Evolutionary conservation across 1,140 invertebrate genomes (phyloP).

Genomic region (Tetraneura akinire): DNA sequence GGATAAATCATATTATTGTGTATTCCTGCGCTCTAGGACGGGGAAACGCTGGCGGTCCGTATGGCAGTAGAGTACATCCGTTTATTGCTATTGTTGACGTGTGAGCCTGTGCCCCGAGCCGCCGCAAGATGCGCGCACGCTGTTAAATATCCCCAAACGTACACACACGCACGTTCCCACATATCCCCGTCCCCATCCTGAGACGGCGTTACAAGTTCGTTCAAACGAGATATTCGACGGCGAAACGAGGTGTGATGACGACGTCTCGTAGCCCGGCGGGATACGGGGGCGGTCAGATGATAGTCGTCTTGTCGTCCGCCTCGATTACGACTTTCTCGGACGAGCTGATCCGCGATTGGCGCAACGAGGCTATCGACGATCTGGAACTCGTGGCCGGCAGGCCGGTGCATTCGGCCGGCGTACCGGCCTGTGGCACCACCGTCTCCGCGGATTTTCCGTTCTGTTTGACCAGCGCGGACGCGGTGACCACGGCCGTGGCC

Average conservation of each 20-base stretch:
- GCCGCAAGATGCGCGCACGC: too few species aligned
- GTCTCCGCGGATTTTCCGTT: conserved; percentile 55
- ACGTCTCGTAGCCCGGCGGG: neutral
- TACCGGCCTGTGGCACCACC: conserved; percentile 20
- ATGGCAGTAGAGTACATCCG: too few species aligned
- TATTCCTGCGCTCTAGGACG: neutral
- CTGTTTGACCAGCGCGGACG: conserved; percentile 53
- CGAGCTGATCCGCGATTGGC: conserved; percentile 62
- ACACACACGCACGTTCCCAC: neutral
- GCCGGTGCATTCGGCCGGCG: conserved; percentile 54
- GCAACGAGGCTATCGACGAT: conserved; percentile 63
- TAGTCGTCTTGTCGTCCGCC: conserved; percentile 52
- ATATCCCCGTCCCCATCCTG: neutral
- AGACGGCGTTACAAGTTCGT: neutral
- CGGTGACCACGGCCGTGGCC: conserved; percentile 56
- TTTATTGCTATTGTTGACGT: too few species aligned
- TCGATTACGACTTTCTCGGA: conserved; percentile 58
- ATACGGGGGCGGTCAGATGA: conserved; percentile 53
- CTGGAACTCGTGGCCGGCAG: conserved; percentile 52
- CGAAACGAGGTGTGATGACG: conserved; percentile 11
- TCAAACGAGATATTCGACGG: conserved; percentile 42
- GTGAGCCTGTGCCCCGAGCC: too few species aligned
- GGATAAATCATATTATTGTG: too few species aligned
- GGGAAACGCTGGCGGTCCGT: too few species aligned
- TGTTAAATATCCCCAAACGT: too few species aligned